Base-by-base conservation (phyloP, 2,888 invertebrate species). In the Lasioglossum morio region DNA sequence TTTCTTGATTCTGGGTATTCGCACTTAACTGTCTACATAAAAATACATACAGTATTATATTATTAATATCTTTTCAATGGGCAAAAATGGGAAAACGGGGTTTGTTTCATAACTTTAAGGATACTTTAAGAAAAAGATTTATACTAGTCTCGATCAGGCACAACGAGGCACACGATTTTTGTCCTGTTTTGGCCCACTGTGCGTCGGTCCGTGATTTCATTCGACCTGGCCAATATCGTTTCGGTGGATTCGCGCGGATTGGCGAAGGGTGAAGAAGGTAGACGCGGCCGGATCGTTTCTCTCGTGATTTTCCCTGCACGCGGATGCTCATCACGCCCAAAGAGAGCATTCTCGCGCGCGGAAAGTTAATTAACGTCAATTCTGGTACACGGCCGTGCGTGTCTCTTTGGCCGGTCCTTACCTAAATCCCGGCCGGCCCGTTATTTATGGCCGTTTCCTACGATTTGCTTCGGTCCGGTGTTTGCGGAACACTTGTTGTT, bases 281-380 rank as follows among this genome's bases (percentile, higher is more conserved):
- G 70, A 30, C 66, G 23, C 40, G 48, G 23, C 8, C 30, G 75
- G 76, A 75, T 81, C 46, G 72, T 85, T 86, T 73, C 79, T 53
- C 53, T 19, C 2, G 40, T 46, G 34, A 72, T 85, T 72, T 53
- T 27, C n/a, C 8, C n/a, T 12, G 77, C 77, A 75, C 63, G 23
- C 23, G n/a, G 73, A 53, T 72, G 48, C 80, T 81, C 80, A 66
- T 81, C 81, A 72, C 57, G 46, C 16, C 37, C 4, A 5, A 34
- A 53, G 37, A 60, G 60, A 72, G 46, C 70, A 63, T 60, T 85
- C 66, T 76, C 75, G 75, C 78, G 30, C 73, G 77, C 57, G 34
- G 63, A 46, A 77, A 79, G 86, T 88, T 88, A 88, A 88, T 88
- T 88, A 88, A 88, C 88, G 88, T 88, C 88, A 84, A 72, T 72